Evolutionary conservation across 2,888 invertebrate species (phyloP).

Genomic region (Pocota personata): DNA sequence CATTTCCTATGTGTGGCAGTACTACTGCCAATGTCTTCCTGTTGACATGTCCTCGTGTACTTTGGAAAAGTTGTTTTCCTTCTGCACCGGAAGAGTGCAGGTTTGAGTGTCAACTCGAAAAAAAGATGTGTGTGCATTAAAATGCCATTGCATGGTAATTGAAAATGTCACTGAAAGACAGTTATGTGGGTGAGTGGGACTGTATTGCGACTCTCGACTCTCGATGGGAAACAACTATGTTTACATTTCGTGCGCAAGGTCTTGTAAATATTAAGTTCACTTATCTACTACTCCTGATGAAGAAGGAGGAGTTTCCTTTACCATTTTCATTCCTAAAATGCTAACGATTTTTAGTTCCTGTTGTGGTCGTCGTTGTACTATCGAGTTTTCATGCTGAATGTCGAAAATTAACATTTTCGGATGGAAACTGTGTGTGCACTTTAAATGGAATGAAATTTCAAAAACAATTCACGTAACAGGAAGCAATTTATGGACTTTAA

Average conservation of each 20-base stretch:
- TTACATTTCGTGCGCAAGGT: conserved; percentile 64
- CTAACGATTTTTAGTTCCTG: conserved; percentile 32
- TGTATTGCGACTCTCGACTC: conserved; percentile 20
- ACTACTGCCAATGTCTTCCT: conserved; percentile 60
- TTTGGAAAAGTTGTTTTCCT: conserved; percentile 23
- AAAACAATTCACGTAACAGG: conserved; percentile 55
- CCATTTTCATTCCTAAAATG: conserved; percentile 50
- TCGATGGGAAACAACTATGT: conserved; percentile 54
- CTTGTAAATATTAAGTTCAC: conserved; percentile 69
- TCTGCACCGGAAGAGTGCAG: conserved; percentile 16
- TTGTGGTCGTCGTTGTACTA: conserved; percentile 3
- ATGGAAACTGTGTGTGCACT: conserved; percentile 42
- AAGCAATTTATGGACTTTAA: conserved; percentile 35
- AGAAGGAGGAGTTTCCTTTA: conserved; percentile 31
- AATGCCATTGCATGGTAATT: conserved; percentile 67
- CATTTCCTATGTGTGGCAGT: conserved; percentile 55
- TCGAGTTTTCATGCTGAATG: conserved; percentile 23
- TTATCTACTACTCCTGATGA: conserved; percentile 40
- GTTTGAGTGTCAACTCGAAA: conserved; percentile 43
- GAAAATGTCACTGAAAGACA: conserved; percentile 64
- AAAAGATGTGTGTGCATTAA: conserved; percentile 59
- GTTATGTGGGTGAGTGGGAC: conserved; percentile 26
- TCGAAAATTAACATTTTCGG: conserved; percentile 54
- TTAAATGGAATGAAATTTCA: conserved; percentile 41
- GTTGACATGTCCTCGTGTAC: conserved; percentile 50